Percentiles rank a stretch among this genome's conserved stretches.
Conservation (phyloP, 1,140 invertebrate genomes). For the Lucilia cuprina region DNA sequence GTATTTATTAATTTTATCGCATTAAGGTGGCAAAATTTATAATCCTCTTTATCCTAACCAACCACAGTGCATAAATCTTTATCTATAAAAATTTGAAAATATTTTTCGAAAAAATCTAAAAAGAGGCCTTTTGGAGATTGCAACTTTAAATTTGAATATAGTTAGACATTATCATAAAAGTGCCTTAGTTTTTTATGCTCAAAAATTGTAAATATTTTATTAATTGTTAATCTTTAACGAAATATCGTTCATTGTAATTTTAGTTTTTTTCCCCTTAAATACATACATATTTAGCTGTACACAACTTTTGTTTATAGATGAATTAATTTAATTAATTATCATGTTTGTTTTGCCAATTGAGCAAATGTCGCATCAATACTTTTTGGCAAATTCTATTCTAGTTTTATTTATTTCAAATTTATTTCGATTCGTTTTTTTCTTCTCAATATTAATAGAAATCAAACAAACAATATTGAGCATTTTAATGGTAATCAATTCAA, state of each 20-base stretch:
- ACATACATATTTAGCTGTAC: background rate
- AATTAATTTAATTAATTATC: constrained; percentile 42
- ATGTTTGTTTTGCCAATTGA: constrained; percentile 38
- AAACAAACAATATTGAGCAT: background rate
- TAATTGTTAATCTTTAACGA: background rate
- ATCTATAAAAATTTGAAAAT: no score
- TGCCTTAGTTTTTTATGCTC: background rate
- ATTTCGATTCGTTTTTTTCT: background rate
- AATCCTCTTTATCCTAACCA: no score
- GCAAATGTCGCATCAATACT: constrained; percentile 36
- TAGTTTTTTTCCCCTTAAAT: background rate
- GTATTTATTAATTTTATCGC: no score
- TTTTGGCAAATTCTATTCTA: constrained; percentile 7
- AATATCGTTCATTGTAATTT: background rate
- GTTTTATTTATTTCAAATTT: background rate
- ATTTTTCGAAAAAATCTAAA: background rate
- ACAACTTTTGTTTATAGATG: constrained; percentile 29
- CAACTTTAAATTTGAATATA: background rate
- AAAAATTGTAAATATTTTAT: background rate
- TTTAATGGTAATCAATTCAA: background rate
- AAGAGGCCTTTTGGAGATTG: background rate
- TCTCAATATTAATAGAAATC: background rate
- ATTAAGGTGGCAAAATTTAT: no score
- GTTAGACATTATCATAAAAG: background rate
- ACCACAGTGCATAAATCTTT: no score